Evolutionary conservation across 2,797 vertebrate species (phyloP).

Genomic region (Crenichthys baileyi): DNA sequence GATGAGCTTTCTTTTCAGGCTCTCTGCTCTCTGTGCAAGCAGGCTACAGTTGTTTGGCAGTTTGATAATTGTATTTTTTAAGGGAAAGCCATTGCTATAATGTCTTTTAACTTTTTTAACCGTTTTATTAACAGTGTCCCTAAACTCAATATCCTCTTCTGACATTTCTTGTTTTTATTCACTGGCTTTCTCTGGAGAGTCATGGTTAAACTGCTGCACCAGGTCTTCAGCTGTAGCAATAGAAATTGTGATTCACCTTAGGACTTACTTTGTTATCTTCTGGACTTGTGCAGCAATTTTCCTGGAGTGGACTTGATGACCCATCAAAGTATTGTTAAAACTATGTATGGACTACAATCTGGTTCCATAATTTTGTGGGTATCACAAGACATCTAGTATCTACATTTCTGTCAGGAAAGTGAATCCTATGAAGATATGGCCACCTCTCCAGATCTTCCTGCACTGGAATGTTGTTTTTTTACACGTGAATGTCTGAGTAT

Average conservation of each 20-base stretch:
- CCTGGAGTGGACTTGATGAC: background rate
- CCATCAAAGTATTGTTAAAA: background rate
- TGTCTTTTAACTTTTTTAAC: background rate
- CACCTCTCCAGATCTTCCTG: background rate
- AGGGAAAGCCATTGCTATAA: background rate
- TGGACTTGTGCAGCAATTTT: background rate
- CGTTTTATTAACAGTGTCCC: background rate
- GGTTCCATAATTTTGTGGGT: background rate
- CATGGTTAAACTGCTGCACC: slow-evolving; percentile 2
- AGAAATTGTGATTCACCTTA: background rate
- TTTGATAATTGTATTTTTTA: background rate
- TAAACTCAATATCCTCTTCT: background rate
- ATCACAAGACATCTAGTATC: background rate
- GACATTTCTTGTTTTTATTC: background rate
- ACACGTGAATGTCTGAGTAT: background rate
- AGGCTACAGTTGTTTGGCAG: background rate
- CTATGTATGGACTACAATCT: background rate
- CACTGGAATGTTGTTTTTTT: background rate
- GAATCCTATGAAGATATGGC: background rate
- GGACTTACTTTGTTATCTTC: background rate
- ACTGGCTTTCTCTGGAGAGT: background rate
- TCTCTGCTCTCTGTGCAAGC: background rate
- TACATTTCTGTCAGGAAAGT: background rate
- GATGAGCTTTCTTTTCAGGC: background rate
- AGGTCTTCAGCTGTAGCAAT: background rate